Base-by-base conservation (phyloP, 2,113 vertebrate genomes). In the Gallinago paraguaiae region DNA sequence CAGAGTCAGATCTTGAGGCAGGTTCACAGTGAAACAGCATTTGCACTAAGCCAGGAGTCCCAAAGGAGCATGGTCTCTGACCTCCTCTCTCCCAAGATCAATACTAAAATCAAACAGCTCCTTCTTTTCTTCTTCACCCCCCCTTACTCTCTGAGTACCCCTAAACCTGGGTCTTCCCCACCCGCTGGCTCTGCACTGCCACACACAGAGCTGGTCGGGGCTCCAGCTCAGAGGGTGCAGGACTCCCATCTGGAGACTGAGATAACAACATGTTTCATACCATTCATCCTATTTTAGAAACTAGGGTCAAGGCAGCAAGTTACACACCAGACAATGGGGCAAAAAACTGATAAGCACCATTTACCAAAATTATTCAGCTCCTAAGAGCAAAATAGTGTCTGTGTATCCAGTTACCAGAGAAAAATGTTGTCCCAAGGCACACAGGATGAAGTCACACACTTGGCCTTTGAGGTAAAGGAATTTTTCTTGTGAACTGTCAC, bases 401-500 rank as follows among this genome's bases (percentile, higher is more conserved):
- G 39, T 41, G 37, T 64, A 67, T 74, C 54, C 70, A 74, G 78
- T 80, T 70, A 79, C 56, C 69, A 91, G 19, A 88, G 27, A 54
- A 84, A 59, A 93, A 89, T 85, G 51, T 43, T 85, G 69, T 91
- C 69, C 45, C 75, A 82, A 76, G 33, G 57, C 37, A 69, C 75
- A 83, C 11, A 64, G 76, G 90, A 83, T 83, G 71, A 93, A 94
- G 77, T 84, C 79, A 93, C 79, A 53, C 13, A 25, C 46, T 68
- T 92, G 72, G 74, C 57, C 22, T 90, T 63, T 6, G 14, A 94
- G 79, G 61, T 88, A 43, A 59, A 95, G 60, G 74, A 65, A 46
- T 86, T 85, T 90, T 96, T 93, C 80, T 78, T 13, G 17, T 80
- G 67, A 94, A 74, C 53, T 76, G 67, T 69, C 89, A 75, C 74